These are phyloP conservation scores for Ursus arctos DNA, from an alignment of 2,113 vertebrate genomes.

Conservation along the genomic window DNA sequence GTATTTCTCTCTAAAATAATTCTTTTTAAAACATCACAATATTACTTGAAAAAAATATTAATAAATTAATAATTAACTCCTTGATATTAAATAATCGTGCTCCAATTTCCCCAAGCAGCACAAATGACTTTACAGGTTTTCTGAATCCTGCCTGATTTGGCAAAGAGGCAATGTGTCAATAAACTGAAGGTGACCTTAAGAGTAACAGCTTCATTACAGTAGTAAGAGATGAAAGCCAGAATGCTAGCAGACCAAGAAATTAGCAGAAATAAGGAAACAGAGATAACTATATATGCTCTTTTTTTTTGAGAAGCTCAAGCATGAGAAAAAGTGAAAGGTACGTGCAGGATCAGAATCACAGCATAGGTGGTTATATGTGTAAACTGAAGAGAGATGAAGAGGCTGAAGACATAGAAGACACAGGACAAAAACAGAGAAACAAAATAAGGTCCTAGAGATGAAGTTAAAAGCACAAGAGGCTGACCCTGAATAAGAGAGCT, in stretches of 20 bases:
- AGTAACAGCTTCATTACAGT: not conserved
- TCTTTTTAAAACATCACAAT: not conserved
- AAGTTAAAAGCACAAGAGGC: not conserved
- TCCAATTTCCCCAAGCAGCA: slow-evolving; percentile 2
- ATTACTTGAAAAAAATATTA: not conserved
- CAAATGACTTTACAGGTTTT: not conserved
- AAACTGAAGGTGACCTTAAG: slow-evolving; percentile 10
- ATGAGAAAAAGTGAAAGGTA: not conserved
- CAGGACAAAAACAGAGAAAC: not conserved
- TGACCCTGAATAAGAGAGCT: not conserved
- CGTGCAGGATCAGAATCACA: not conserved
- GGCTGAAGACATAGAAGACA: not conserved
- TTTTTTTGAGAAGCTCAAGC: not conserved
- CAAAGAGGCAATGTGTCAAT: not conserved
- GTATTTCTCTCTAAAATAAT: not conserved
- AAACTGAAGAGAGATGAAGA: not conserved
- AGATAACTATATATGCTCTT: slow-evolving; percentile 2
- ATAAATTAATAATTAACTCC: not conserved
- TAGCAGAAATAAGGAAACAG: slow-evolving; percentile 35
- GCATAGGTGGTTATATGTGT: not conserved
- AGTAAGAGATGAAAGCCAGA: not conserved
- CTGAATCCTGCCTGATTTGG: not conserved
- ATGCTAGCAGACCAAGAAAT: not conserved
- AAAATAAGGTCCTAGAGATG: not conserved
- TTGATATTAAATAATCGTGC: not conserved